phyloP scores from a whole-genome alignment of 2,888 invertebrate species.

The Caenorhabditis macrosperma region DNA sequence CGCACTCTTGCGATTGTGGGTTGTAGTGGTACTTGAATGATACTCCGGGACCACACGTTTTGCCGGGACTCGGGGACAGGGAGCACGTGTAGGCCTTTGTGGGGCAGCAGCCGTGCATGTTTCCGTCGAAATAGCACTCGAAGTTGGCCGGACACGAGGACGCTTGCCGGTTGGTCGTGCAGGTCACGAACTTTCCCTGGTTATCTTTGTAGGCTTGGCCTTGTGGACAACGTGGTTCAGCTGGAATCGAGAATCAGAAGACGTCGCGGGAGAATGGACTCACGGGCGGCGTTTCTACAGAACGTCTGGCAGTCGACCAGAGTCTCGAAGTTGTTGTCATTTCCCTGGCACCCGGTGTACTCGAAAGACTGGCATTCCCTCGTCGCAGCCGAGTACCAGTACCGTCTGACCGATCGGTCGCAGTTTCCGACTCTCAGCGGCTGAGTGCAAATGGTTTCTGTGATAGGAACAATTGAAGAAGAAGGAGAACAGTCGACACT shows the following conservation, averaged over 20 bases:
- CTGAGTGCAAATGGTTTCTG: constrained; percentile 76
- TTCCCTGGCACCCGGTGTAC: constrained; percentile 76
- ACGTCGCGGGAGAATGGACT: constrained; percentile 14
- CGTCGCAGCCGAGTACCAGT: constrained; percentile 73
- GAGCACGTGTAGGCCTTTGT: constrained; percentile 75
- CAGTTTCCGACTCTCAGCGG: constrained; percentile 75
- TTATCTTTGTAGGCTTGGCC: constrained; percentile 73
- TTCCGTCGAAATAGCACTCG: constrained; percentile 72
- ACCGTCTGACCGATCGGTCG: constrained; percentile 69
- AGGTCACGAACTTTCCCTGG: constrained; percentile 68
- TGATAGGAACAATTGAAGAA: neutral
- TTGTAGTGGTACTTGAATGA: constrained; percentile 74
- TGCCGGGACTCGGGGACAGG: constrained; percentile 67
- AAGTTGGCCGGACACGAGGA: constrained; percentile 72
- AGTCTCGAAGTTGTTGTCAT: constrained; percentile 76
- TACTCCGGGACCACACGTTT: constrained; percentile 72
- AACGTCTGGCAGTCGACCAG: constrained; percentile 73
- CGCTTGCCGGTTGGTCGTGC: constrained; percentile 64
- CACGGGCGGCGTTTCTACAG: constrained; percentile 73
- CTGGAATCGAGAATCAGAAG: constrained; percentile 55
- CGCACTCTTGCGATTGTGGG: constrained; percentile 68
- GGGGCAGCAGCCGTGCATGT: constrained; percentile 73
- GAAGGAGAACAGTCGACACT: constrained; percentile 16
- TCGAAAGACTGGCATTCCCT: constrained; percentile 75
- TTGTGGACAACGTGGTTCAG: constrained; percentile 71